Evolutionary conservation across 2,888 invertebrate genomes (phyloP).

Genomic region (Trachelus stipa): DNA sequence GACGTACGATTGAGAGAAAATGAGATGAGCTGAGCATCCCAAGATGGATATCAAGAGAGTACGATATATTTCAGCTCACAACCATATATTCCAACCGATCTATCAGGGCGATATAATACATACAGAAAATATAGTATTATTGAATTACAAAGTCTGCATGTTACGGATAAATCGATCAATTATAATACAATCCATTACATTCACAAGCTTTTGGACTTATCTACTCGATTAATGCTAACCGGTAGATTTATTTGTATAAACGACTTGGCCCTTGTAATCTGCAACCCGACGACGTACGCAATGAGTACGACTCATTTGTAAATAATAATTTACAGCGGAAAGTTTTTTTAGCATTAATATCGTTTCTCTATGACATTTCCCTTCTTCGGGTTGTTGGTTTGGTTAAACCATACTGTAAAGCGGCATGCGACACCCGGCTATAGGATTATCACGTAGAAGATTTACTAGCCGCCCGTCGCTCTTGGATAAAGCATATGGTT

Average conservation of each 20-base stretch:
- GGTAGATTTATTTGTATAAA: neutral
- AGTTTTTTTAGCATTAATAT: neutral
- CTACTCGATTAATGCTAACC: neutral
- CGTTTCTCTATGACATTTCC: neutral
- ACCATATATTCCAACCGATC: neutral
- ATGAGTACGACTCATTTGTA: neutral
- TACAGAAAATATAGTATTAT: neutral
- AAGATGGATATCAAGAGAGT: neutral
- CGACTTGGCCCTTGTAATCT: neutral
- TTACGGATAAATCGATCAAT: neutral
- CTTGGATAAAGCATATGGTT: conserved; percentile 1
- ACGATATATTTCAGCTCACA: neutral
- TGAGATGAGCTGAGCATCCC: neutral
- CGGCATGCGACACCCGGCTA: neutral
- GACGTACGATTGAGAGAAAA: neutral
- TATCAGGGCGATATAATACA: neutral
- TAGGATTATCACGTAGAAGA: neutral
- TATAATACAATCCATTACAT: neutral
- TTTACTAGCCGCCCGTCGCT: neutral
- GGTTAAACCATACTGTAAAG: neutral
- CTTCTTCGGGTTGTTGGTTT: neutral
- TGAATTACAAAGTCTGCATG: neutral
- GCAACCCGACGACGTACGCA: neutral
- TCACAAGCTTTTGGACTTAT: neutral
- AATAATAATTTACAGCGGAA: neutral